These are phyloP conservation scores for Toxostoma redivivum DNA, from an alignment of 2,113 vertebrate species.

Conservation along the genomic window DNA sequence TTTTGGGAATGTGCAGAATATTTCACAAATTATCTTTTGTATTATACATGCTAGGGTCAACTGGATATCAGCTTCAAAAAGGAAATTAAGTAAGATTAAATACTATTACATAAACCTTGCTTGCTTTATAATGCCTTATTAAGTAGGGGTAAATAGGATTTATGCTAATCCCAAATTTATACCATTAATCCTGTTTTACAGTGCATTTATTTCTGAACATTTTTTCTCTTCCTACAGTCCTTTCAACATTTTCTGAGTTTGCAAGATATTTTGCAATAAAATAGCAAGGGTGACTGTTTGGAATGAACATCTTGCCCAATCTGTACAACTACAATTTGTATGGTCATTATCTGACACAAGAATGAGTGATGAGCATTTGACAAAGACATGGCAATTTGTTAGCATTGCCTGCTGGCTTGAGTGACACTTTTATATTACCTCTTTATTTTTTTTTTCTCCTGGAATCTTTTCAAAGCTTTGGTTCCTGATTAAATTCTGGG, in stretches of 20 bases:
- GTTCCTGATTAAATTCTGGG: slow-evolving; percentile 66
- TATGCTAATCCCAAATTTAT: slow-evolving; percentile 50
- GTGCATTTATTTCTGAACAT: slow-evolving; percentile 23
- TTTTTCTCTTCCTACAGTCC: not conserved
- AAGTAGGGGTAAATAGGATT: slow-evolving; percentile 47
- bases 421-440: slow-evolving; percentile 54
- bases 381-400: slow-evolving; percentile 55
- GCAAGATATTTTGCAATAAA: slow-evolving; percentile 25
- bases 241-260: slow-evolving; percentile 25
- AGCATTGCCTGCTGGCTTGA: slow-evolving; percentile 49
- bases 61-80: not conserved
- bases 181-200: slow-evolving; percentile 46
- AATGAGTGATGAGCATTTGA: slow-evolving; percentile 44
- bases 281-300: slow-evolving; percentile 12
- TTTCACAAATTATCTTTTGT: slow-evolving; percentile 10
- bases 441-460: not conserved
- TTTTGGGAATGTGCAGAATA: not conserved
- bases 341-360: slow-evolving; percentile 37
- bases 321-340: slow-evolving; percentile 49
- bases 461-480: slow-evolving; percentile 44
- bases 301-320: not conserved
- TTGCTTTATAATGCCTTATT: slow-evolving; percentile 43
- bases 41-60: not conserved
- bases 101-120: not conserved
- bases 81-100: slow-evolving; percentile 10